Evolutionary conservation across 2,113 vertebrate genomes (phyloP).

Genomic region (Equus quagga): DNA sequence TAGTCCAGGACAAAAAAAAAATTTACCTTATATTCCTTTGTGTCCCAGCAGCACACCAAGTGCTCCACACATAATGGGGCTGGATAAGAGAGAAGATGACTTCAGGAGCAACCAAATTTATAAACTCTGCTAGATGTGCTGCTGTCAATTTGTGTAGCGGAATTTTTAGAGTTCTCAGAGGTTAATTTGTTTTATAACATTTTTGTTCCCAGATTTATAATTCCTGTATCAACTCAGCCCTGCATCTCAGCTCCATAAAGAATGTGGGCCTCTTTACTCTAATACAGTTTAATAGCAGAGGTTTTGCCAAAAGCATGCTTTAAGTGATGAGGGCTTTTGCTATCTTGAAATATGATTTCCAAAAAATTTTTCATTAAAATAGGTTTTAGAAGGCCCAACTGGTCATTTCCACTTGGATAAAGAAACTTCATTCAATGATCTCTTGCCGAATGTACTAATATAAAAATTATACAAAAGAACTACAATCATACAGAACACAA

Average conservation of each 20-base stretch:
- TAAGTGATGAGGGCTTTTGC: background rate
- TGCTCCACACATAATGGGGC: background rate
- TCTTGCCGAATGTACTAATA: background rate
- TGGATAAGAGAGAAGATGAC: background rate
- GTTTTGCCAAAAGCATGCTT: background rate
- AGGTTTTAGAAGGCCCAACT: background rate
- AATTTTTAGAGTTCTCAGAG: background rate
- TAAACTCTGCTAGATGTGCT: background rate
- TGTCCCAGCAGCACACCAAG: background rate
- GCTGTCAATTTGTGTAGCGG: background rate
- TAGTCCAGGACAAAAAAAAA: background rate
- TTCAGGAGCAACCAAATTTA: background rate
- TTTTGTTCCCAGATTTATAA: background rate
- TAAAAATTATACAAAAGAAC: background rate
- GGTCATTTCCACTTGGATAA: slow-evolving; percentile 23
- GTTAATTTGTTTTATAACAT: background rate
- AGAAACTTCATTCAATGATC: background rate
- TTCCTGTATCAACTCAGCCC: background rate
- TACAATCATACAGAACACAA: background rate
- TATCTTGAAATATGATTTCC: background rate
- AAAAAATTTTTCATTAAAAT: background rate
- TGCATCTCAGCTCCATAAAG: background rate
- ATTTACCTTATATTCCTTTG: background rate
- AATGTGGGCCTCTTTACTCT: background rate
- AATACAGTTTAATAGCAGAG: background rate